Evolutionary conservation across 2,113 vertebrate species (phyloP).

Genomic region (Crotalus helleri): DNA sequence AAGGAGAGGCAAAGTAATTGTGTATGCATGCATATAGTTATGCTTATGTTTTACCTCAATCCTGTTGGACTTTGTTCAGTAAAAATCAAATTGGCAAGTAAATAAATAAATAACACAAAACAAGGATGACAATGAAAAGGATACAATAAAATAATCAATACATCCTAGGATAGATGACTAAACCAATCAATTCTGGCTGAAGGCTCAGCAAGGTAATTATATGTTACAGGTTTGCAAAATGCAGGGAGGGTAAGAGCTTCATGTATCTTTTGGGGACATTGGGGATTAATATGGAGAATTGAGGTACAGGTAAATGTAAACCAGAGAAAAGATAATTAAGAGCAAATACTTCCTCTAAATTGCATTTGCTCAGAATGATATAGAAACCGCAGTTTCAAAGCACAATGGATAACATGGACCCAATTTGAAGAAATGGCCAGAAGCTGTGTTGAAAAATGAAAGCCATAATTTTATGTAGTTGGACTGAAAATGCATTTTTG

Average conservation of each 20-base stretch:
- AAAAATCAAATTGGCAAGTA: not conserved
- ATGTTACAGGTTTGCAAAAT: not conserved
- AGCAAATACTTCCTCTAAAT: accelerated
- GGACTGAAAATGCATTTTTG: accelerated
- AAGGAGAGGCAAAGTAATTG: not conserved
- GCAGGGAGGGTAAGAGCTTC: not conserved
- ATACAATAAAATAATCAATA: not conserved
- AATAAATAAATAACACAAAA: not conserved
- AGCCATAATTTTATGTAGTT: not conserved
- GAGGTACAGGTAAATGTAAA: not conserved
- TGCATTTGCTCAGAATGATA: not conserved
- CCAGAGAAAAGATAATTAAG: not conserved
- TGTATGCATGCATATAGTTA: not conserved
- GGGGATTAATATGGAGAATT: not conserved
- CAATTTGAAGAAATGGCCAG: not conserved
- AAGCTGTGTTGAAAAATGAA: not conserved
- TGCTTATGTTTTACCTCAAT: not conserved
- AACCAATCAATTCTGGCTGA: not conserved
- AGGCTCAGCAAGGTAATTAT: not conserved
- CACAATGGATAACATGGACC: not conserved
- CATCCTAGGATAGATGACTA: not conserved
- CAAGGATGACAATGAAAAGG: not conserved
- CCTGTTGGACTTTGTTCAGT: not conserved
- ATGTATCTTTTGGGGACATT: not conserved
- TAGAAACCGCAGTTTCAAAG: not conserved